phyloP scores from a whole-genome alignment of 1,140 invertebrate species.

The Lepidurus apus region DNA sequence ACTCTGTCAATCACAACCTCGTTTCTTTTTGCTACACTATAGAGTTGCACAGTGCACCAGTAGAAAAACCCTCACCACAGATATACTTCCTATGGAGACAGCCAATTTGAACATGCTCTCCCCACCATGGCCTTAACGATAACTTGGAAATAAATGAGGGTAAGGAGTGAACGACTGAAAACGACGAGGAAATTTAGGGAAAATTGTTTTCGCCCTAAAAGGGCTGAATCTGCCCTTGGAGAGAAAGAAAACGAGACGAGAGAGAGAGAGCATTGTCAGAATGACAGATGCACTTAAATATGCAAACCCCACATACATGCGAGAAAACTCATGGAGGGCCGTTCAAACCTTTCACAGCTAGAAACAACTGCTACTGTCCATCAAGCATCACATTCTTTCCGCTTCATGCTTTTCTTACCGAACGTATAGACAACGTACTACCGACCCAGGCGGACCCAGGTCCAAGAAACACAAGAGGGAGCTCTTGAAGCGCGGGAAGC shows the following conservation, averaged over 20 bases:
- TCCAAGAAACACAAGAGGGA: neutral
- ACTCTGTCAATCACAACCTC: neutral
- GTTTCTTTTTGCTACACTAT: neutral
- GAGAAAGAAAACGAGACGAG: too few species aligned
- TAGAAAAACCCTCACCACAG: neutral
- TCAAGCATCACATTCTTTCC: neutral
- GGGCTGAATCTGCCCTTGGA: neutral
- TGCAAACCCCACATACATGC: neutral
- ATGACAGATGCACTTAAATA: conserved; percentile 16
- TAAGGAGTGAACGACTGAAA: neutral
- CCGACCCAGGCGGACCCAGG: neutral
- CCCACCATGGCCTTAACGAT: neutral
- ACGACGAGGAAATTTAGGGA: neutral
- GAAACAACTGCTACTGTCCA: neutral
- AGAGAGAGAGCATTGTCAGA: neutral
- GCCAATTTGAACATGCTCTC: neutral
- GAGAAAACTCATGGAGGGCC: neutral
- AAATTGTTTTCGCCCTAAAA: neutral
- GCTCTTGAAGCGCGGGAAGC: neutral
- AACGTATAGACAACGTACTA: neutral
- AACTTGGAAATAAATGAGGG: conserved; percentile 2
- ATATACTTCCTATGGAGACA: neutral
- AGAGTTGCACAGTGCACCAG: neutral
- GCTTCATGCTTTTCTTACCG: too few species aligned
- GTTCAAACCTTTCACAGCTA: neutral